Evolutionary conservation across 1,140 invertebrate genomes (phyloP), one percentile per base, ranked within the genome.

Genomic region (Ceratosolen solmsi): DNA sequence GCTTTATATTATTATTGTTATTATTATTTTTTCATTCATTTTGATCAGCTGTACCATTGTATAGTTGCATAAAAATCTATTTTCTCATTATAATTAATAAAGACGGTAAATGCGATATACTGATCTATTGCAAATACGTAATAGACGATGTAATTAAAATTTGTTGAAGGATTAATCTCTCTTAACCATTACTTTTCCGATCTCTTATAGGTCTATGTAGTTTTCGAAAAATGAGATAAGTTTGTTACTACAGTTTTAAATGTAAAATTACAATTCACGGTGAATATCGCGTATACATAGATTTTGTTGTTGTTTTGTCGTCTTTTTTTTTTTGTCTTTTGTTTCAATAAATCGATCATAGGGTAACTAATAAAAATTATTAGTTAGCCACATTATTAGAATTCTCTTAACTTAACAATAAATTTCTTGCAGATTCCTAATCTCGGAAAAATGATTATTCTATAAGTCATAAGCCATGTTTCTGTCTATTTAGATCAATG

Each of bases 401-500:
- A 22, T 51, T 54, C 25, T 22, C 54, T 49, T 22, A 73, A 65
- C 63, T 9, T 30, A 51, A 68, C 46, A 41, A 54, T 78, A 78
- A 78, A 78, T 78, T 68, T 33, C 22, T n/a, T n/a, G 20, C 41
- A 46, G 38, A 33, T 30, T 51, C 27, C 22, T 20, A 51, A 36
- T 54, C 30, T 30, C 20, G 7, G 65, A 51, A 51, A 71, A 71
- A 78, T 78, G 30, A 78, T 70, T 49, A 78, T 54, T 78, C 30
- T 78, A 78, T 70, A 70, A 68, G 65, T 38, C 49, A 56, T 70
- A 79, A 56, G n/a, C 30, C 36, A 54, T 71, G 65, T 79, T 70
- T 70, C 63, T 41, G 65, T 56, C 51, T 79, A 71, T 79, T 70
- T 70, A 79, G 77, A 79, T 71, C 77, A 54, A 22, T 38, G 22